Evolutionary conservation across 1,140 invertebrate species (phyloP).

Genomic region (Nephila pilipes): DNA sequence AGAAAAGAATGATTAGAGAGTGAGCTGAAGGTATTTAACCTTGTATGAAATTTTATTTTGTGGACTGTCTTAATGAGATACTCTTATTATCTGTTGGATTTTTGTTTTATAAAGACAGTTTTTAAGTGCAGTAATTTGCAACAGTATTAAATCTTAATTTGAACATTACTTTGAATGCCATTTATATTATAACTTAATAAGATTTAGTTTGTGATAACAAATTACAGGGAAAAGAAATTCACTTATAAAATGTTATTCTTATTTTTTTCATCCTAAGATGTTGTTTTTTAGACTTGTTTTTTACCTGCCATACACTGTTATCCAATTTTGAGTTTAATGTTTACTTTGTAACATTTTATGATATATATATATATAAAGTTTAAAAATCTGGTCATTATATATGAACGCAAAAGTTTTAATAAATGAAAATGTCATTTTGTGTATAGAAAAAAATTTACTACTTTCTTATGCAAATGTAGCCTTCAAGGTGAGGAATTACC

Average conservation of each 20-base stretch:
- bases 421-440: neutral
- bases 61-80: neutral
- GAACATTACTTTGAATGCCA: neutral
- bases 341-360: neutral
- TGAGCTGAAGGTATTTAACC: neutral
- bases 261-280: neutral
- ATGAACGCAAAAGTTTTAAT: neutral
- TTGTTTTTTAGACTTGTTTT: neutral
- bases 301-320: neutral
- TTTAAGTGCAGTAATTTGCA: neutral
- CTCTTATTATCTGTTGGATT: neutral
- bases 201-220: constrained; percentile 1
- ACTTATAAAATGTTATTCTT: neutral
- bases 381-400: constrained; percentile 56
- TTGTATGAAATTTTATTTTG: neutral
- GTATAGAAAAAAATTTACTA: constrained; percentile 14
- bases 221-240: neutral
- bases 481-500: constrained; percentile 59
- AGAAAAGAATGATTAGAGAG: constrained; percentile 15
- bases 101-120: neutral
- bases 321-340: neutral
- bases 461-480: constrained; percentile 54
- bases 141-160: neutral
- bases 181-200: neutral
- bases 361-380: neutral